Evolutionary conservation across 2,113 vertebrate species (phyloP).

Genomic region (rabbit (Oryctolagus cuniculus)): DNA sequence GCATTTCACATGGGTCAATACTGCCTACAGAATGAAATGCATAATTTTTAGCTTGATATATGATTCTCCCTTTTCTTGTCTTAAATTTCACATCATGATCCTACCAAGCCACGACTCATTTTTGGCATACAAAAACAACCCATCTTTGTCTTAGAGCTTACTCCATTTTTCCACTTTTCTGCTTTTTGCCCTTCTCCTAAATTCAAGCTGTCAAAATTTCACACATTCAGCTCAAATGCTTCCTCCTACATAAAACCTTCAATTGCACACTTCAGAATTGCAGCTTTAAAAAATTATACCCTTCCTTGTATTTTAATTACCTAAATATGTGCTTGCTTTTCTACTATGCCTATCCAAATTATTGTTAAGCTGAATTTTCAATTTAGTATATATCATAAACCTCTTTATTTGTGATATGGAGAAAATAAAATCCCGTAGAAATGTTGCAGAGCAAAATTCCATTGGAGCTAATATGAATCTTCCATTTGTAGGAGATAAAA

Average conservation of each 20-base stretch:
- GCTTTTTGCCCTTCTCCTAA: conserved; percentile 17
- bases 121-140: conserved; percentile 40
- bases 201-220: conserved; percentile 64
- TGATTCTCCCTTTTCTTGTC: not conserved
- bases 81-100: conserved; percentile 54
- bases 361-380: conserved; percentile 47
- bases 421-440: not conserved
- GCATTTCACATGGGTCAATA: not conserved
- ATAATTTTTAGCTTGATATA: conserved; percentile 38
- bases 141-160: conserved; percentile 25
- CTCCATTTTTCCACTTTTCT: conserved; percentile 6
- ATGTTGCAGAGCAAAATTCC: not conserved
- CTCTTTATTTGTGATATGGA: not conserved
- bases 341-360: not conserved
- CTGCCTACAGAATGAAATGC: not conserved
- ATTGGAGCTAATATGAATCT: not conserved
- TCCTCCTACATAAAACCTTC: conserved; percentile 60
- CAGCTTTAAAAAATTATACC: not conserved
- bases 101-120: not conserved
- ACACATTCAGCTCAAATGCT: conserved; percentile 63
- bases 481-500: not conserved
- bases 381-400: not conserved
- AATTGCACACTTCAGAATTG: not conserved
- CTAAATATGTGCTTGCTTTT: conserved; percentile 13
- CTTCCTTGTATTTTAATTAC: conserved; percentile 60